Conservation (phyloP, 2,113 vertebrate genomes). For the Gnathonemus longibarbis region DNA sequence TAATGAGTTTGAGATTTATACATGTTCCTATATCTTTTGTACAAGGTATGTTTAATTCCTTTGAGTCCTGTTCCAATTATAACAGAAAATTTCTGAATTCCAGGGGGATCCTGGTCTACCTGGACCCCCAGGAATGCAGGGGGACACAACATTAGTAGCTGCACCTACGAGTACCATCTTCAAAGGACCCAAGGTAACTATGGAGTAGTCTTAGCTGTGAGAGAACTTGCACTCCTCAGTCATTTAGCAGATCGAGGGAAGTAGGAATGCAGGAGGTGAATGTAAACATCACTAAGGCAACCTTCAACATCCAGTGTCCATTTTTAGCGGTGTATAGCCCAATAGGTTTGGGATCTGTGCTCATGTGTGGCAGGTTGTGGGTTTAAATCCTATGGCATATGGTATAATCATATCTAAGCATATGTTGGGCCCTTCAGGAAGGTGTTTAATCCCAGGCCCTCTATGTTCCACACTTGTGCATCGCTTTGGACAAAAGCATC, state of each 20-base stretch:
- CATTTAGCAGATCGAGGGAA: not conserved
- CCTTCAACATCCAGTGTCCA: not conserved
- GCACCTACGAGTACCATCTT: not conserved
- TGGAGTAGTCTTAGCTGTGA: not conserved
- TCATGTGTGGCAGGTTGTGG: not conserved
- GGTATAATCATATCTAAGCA: not conserved
- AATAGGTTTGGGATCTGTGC: not conserved
- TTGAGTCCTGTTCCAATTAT: not conserved
- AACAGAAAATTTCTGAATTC: not conserved
- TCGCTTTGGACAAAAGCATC: no score
- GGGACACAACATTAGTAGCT: not conserved
- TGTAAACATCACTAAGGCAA: not conserved
- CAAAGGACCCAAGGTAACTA: conserved; percentile 18
- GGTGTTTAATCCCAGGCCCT: not conserved
- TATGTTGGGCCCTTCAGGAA: not conserved
- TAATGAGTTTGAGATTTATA: not conserved
- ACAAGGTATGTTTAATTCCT: not conserved
- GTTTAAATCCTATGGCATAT: not conserved
- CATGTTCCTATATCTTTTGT: not conserved
- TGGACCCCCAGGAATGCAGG: conserved; percentile 7
- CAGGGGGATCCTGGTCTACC: conserved; percentile 10
- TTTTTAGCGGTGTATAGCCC: not conserved
- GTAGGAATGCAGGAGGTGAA: not conserved
- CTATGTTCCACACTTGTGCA: not conserved
- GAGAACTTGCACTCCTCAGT: not conserved